Evolutionary conservation across 2,888 invertebrate genomes (phyloP).

Genomic region (Xylota segnis): DNA sequence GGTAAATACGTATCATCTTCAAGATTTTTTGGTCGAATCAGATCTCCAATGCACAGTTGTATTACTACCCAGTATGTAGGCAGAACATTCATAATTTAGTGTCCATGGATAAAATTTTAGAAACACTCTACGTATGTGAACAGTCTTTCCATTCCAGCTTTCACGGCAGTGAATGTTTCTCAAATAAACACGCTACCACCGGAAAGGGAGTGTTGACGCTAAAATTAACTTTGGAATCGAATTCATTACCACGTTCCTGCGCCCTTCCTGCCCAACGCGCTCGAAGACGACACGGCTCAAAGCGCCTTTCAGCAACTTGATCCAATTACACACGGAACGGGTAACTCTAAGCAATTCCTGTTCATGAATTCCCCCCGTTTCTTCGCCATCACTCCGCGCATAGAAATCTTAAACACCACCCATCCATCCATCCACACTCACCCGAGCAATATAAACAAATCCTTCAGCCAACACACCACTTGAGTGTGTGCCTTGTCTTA

Average conservation of each 20-base stretch:
- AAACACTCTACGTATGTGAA: neutral
- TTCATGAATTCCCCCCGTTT: neutral
- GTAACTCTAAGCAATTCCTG: conserved; percentile 38
- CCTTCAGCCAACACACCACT: neutral
- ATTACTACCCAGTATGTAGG: no score
- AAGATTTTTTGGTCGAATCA: no score
- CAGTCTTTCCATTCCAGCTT: no score
- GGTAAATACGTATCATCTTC: no score
- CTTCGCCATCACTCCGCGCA: neutral
- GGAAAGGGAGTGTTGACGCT: neutral
- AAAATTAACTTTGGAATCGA: conserved; percentile 48
- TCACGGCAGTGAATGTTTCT: conserved; percentile 26
- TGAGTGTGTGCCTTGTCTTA: conserved; percentile 23
- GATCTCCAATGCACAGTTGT: no score
- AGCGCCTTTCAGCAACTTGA: conserved; percentile 19
- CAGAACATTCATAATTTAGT: no score
- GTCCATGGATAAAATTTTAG: no score
- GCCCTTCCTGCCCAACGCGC: neutral
- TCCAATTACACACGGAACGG: conserved; percentile 41
- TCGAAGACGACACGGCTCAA: neutral
- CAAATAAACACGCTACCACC: conserved; percentile 15
- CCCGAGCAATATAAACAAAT: conserved; percentile 11
- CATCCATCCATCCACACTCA: neutral
- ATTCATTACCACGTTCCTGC: conserved; percentile 35
- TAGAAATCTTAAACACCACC: conserved; percentile 15